Evolutionary conservation across 2,888 invertebrate species (phyloP), one percentile per base, ranked within the genome.

Genomic region (Campaea margaritaria): DNA sequence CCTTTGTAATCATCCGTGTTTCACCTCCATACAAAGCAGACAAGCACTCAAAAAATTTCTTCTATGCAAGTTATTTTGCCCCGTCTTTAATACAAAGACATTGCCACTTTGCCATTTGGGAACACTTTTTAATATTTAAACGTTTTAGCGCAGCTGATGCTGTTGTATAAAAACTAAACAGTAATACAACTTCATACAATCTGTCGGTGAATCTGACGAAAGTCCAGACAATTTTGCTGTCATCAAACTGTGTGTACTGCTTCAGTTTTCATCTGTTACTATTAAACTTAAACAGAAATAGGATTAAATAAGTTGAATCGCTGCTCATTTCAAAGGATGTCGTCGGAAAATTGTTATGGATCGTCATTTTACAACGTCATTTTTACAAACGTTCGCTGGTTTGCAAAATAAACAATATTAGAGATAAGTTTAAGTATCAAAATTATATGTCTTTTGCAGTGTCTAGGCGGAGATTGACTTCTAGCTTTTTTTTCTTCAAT

Each of bases 91-190:
- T 31, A 50, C 54, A 60, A 55, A 55, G 60, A 46, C 55, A 54
- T 50, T 55, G 60, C 50, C 60, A 50, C 55, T 54, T 50, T 46
- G 45, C 50, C 49, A 50, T 60, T 51, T 51, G 47, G 55, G 55
- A 13, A 38, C 47, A 56, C 47, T 51, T 55, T 56, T 61, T 56
- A 56, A 61, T 61, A 61, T 61, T 61, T 47, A 55, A 53, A 38
- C 46, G 38, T 31, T 43, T 12, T 16, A 38, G 34, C 46, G 21
- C 55, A 61, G 46, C 60, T 61, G 60, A 46, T 56, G 42, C 43
- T 0, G 12, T 51, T 31, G n/a, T 47, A 38, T 31, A 51, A 41
- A 12, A 2, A 28, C 16, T 15, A 0, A 2, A 14, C 53, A 53
- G 53, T 58, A 49, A 3, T 13, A 7, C 8, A 53, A 38, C 44